These are phyloP conservation scores for Dipodomys ordii DNA, from an alignment of 2,113 vertebrate species.

Conservation along the genomic window DNA sequence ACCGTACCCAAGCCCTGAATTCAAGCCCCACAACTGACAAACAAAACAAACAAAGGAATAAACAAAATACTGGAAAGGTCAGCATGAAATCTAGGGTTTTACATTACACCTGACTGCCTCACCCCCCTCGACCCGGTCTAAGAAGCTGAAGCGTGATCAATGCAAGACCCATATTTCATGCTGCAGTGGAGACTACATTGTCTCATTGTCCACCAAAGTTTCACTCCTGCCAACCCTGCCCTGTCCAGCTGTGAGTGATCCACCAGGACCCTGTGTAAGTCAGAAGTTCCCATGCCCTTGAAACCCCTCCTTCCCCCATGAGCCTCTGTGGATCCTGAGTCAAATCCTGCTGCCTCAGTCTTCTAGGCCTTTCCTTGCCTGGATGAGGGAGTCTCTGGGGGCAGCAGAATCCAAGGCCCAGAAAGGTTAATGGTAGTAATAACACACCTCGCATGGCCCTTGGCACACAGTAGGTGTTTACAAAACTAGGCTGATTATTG, in stretches of 20 bases:
- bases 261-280: rapidly evolving
- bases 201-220: neutral
- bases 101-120: rapidly evolving
- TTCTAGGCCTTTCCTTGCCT: neutral
- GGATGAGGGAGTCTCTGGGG: neutral
- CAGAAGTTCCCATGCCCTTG: neutral
- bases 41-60: too few relatives aligned
- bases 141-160: neutral
- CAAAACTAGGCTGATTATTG: neutral
- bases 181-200: neutral
- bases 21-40: too few relatives aligned
- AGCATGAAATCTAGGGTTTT: neutral
- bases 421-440: neutral
- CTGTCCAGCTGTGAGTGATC: neutral
- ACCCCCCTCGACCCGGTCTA: neutral
- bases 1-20: too few relatives aligned
- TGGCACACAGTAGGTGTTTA: neutral
- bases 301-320: neutral
- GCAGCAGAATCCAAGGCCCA: neutral
- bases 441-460: neutral
- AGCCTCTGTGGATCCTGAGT: neutral
- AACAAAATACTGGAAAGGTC: neutral
- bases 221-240: neutral
- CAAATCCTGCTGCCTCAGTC: neutral
- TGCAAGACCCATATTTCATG: too few relatives aligned